Evolutionary conservation across 1,140 invertebrate genomes (phyloP), one percentile per base, ranked within the genome.

Genomic region (Drosophila serrata): DNA sequence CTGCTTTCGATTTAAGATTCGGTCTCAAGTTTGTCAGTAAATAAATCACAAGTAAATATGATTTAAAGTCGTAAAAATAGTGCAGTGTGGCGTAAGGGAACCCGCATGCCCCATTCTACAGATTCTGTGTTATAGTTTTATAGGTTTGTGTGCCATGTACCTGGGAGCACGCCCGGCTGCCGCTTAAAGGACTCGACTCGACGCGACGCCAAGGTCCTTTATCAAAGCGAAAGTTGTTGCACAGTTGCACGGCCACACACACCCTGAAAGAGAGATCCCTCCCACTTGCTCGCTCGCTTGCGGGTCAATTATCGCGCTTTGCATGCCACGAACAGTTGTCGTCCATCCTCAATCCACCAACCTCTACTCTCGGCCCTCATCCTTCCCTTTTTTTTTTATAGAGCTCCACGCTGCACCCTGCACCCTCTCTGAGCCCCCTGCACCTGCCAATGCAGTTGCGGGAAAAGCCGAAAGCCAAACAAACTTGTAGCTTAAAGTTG

Each of bases 221-320:
- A 86, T 86, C 82, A 86, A 87, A 86, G 82, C 82, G 64, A 87
- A 86, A 86, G 82, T 86, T 87, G 79, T 86, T 86, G 82, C 82
- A 82, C 82, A 85, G 82, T 85, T 81, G 82, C 79, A 82, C 55
- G 82, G 75, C 68, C 69, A 78, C 69, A 78, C 74, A 37, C n/a
- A 35, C 43, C 45, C 46, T 78, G 67, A 59, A 40, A 67, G 19
- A 59, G 67, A 76, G 70, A 65, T 57, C 60, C 39, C 42, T 58
- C 49, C 49, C 31, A 53, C 49, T 70, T 43, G 27, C 40, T 62
- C 46, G 56, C 75, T 78, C 48, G 82, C 79, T 75, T 65, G 82
- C 82, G 85, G 82, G 82, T 86, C 82, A 86, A 86, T 86, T 86
- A 86, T 86, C 82, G 75, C 82, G 82, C 82, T 82, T 82, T 86